A percentile compares a stretch with the other conserved stretches of the same genome.
phyloP scores from a whole-genome alignment of 2,113 vertebrate species.

The human (Homo sapiens) region DNA sequence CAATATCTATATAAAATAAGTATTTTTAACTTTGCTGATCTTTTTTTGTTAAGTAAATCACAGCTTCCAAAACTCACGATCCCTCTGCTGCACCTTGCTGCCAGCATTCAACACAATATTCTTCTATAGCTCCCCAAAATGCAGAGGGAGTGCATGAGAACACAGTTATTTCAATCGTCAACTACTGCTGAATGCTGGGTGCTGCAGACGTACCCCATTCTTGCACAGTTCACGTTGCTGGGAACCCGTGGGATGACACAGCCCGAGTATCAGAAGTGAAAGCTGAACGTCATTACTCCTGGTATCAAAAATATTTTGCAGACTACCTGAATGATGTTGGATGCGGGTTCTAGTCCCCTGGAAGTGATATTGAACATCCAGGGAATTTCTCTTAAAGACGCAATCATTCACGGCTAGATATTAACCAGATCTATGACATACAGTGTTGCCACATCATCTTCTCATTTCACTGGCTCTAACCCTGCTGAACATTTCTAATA shows the following conservation, averaged over 20 bases:
- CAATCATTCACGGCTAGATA: conserved; percentile 54
- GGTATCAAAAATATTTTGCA: conserved; percentile 19
- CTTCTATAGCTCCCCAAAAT: neutral
- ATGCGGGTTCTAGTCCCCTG: neutral
- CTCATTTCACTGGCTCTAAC: neutral
- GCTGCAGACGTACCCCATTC: fast-evolving
- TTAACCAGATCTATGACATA: conserved; percentile 65
- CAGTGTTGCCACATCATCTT: neutral
- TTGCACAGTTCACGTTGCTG: neutral
- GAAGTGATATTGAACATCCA: conserved; percentile 47
- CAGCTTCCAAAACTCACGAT: neutral
- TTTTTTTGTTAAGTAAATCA: conserved; percentile 28
- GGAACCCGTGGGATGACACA: neutral
- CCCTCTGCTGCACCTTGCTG: neutral
- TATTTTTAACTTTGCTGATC: neutral
- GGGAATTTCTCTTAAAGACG: conserved; percentile 58
- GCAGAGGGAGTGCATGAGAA: neutral
- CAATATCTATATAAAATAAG: neutral
- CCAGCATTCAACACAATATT: neutral
- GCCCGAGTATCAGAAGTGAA: neutral
- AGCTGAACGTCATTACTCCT: neutral
- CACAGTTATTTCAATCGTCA: conserved; percentile 16
- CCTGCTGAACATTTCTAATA: conserved; percentile 16
- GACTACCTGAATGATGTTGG: neutral
- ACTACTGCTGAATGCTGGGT: neutral